These are phyloP conservation scores for Apogon talboti DNA, from an alignment of 2,797 vertebrate genomes.

Conservation along the genomic window DNA sequence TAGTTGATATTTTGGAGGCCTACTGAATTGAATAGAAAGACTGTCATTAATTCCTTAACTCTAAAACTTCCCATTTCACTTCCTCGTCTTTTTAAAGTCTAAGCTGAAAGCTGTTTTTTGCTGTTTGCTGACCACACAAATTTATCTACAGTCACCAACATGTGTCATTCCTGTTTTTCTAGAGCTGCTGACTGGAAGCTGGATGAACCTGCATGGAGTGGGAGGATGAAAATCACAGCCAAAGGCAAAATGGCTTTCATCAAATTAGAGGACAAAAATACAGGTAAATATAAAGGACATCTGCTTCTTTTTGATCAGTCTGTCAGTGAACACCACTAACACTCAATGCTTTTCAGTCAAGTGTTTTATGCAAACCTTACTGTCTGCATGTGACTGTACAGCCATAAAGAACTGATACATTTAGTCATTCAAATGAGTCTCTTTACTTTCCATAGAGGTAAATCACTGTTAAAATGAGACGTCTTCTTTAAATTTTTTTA, in stretches of 20 bases:
- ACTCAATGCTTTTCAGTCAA: background rate
- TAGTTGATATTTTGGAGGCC: no score
- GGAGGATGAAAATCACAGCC: conserved; percentile 92
- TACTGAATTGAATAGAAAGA: no score
- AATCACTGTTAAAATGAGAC: background rate
- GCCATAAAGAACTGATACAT: background rate
- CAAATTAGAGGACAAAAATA: conserved; percentile 92
- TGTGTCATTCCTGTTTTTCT: conserved; percentile 40
- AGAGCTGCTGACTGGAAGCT: conserved; percentile 98
- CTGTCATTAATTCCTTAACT: background rate
- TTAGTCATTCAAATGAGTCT: background rate
- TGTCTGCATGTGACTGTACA: background rate
- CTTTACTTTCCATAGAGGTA: background rate
- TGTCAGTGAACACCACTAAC: background rate
- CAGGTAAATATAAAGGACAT: conserved; percentile 79
- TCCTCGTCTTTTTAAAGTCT: background rate
- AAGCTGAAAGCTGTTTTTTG: background rate
- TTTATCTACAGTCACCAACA: background rate
- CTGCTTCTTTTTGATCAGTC: background rate
- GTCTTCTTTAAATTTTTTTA: background rate
- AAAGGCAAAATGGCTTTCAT: conserved; percentile 90
- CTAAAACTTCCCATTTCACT: background rate
- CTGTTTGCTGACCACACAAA: conserved; percentile 5
- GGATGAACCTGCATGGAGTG: conserved; percentile 94
- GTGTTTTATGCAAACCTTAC: background rate